These are phyloP conservation scores for Stratiomys singularior DNA, from an alignment of 2,888 invertebrate genomes.

Conservation along the genomic window DNA sequence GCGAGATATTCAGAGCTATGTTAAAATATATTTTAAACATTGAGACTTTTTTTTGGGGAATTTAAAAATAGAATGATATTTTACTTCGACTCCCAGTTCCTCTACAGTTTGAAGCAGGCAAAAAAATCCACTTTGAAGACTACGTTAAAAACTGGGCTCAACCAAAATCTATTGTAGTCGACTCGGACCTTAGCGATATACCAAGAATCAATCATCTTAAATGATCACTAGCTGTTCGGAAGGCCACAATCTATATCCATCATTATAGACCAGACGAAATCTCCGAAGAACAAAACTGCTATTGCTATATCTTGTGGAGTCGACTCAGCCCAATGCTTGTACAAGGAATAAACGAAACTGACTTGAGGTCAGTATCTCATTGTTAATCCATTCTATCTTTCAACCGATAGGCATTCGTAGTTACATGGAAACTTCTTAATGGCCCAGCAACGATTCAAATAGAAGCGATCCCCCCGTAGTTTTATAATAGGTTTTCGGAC, in stretches of 20 bases:
- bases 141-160: too few species aligned
- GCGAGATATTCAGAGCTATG: too few species aligned
- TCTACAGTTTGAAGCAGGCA: too few species aligned
- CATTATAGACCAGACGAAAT: neutral
- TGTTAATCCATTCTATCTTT: conserved; percentile 19
- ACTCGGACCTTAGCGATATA: neutral
- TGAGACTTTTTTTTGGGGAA: too few species aligned
- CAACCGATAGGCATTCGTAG: neutral
- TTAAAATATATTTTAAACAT: too few species aligned
- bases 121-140: too few species aligned
- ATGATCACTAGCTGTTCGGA: conserved; percentile 34
- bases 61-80: too few species aligned
- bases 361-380: conserved; percentile 18
- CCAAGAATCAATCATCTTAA: conserved; percentile 39
- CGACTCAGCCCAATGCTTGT: neutral
- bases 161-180: too few species aligned
- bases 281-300: conserved; percentile 15
- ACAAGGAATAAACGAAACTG: neutral
- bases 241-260: conserved; percentile 35
- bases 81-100: too few species aligned
- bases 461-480: conserved; percentile 32
- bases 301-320: neutral
- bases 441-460: conserved; percentile 10
- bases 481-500: conserved; percentile 29
- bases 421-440: neutral